Conservation (phyloP, 1,140 invertebrate species). For the Metaphire vulgaris region DNA sequence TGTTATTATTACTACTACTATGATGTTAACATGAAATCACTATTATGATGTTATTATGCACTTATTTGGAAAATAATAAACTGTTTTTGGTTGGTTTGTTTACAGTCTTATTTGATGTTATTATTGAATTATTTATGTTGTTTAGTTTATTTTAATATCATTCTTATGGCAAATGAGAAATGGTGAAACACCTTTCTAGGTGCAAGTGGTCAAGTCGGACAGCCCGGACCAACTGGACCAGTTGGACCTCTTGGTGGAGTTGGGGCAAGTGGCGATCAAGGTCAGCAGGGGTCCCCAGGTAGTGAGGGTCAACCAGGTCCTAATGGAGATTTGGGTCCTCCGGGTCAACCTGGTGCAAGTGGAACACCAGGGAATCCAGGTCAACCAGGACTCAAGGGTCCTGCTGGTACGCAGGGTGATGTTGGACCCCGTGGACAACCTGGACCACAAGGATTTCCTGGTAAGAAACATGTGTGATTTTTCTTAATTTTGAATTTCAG, state of each 20-base stretch:
- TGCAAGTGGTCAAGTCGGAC: not conserved
- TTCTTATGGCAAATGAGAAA: too few relatives aligned
- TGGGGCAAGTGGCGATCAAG: not conserved
- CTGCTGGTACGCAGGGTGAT: not conserved
- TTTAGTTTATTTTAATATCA: too few relatives aligned
- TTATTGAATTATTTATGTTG: too few relatives aligned
- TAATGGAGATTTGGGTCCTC: conserved; percentile 10
- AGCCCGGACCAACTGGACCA: not conserved
- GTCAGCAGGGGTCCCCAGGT: not conserved
- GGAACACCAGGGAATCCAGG: not conserved
- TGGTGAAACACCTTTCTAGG: too few relatives aligned
- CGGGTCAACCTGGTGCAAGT: not conserved
- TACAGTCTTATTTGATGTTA: too few relatives aligned
- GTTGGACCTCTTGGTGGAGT: not conserved
- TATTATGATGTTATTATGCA: too few relatives aligned
- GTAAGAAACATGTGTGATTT: too few relatives aligned
- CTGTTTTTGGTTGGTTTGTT: too few relatives aligned
- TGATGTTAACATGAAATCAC: too few relatives aligned
- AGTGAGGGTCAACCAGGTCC: conserved; percentile 5
- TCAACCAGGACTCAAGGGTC: conserved; percentile 1
- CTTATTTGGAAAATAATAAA: too few relatives aligned
- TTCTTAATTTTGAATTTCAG: too few relatives aligned
- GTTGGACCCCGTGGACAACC: not conserved
- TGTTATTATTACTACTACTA: too few relatives aligned
- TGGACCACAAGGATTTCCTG: not conserved